phyloP scores from a whole-genome alignment of 2,797 vertebrate species.

The Tokudaia muenninki region DNA sequence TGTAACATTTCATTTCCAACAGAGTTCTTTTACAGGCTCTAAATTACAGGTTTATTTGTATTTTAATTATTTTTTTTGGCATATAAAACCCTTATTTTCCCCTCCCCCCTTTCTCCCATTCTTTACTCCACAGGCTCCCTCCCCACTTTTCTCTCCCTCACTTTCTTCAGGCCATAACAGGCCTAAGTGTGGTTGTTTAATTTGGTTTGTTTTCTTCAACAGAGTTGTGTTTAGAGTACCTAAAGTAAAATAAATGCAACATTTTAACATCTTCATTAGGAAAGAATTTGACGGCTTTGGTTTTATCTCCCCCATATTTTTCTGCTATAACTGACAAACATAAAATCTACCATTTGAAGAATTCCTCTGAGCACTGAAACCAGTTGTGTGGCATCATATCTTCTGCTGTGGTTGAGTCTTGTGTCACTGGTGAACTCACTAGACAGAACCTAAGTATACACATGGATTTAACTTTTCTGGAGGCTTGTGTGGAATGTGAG shows the following conservation, averaged over 20 bases:
- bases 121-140: too few species aligned
- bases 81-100: background rate
- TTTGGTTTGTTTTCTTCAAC: background rate
- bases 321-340: background rate
- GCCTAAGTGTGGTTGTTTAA: background rate
- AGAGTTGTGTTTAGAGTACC: background rate
- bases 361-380: background rate
- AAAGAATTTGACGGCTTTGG: background rate
- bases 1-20: background rate
- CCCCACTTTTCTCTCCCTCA: fast-evolving
- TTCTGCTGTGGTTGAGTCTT: background rate
- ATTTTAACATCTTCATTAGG: background rate
- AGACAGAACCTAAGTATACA: background rate
- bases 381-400: background rate
- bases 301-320: background rate
- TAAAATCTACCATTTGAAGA: background rate
- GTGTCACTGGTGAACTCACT: background rate
- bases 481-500: background rate
- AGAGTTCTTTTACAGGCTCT: background rate
- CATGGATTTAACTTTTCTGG: background rate
- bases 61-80: background rate
- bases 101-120: background rate
- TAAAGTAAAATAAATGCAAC: background rate
- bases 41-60: background rate
- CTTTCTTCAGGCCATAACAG: background rate